Conservation (phyloP, 1,140 invertebrate species). For the Branchinecta lindahli region DNA sequence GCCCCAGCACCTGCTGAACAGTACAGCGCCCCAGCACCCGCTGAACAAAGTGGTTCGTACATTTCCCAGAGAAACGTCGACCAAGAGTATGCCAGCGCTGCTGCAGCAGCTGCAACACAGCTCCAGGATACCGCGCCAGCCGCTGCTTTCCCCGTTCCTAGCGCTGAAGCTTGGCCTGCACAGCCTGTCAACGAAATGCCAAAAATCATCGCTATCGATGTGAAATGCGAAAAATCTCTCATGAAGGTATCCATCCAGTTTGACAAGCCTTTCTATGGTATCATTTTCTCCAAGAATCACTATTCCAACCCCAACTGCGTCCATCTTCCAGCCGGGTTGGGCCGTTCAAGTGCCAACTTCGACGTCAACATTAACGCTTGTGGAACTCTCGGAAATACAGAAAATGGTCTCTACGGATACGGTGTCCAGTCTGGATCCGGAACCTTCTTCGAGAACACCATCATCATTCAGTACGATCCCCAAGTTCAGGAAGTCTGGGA, state of each 20-base stretch:
- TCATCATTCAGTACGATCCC: slow-evolving; percentile 84
- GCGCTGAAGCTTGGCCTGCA: slow-evolving; percentile 53
- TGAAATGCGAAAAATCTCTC: slow-evolving; percentile 82
- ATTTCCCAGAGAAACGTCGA: slow-evolving; percentile 10
- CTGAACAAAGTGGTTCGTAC: slow-evolving; percentile 7
- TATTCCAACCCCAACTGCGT: slow-evolving; percentile 84
- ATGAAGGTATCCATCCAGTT: slow-evolving; percentile 86
- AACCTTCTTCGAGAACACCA: slow-evolving; percentile 86
- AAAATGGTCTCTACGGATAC: slow-evolving; percentile 66
- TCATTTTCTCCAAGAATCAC: slow-evolving; percentile 81
- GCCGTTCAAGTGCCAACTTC: slow-evolving; percentile 67
- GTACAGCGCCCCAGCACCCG: slow-evolving; percentile 2
- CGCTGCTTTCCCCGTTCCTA: slow-evolving; percentile 23
- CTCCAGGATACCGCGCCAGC: slow-evolving; percentile 23
- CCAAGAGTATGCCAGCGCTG: neutral
- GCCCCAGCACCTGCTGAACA: slow-evolving; percentile 19
- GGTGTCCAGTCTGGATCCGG: slow-evolving; percentile 69
- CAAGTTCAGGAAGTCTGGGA: slow-evolving; percentile 94
- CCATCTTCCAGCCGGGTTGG: slow-evolving; percentile 68
- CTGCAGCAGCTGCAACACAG: slow-evolving; percentile 10
- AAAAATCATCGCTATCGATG: slow-evolving; percentile 74
- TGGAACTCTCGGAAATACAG: slow-evolving; percentile 75
- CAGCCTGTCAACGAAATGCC: slow-evolving; percentile 50
- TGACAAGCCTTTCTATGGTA: slow-evolving; percentile 85
- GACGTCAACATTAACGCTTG: slow-evolving; percentile 80